Evolutionary conservation across 2,888 invertebrate species (phyloP).

Genomic region (Siphonodentalium dalli): DNA sequence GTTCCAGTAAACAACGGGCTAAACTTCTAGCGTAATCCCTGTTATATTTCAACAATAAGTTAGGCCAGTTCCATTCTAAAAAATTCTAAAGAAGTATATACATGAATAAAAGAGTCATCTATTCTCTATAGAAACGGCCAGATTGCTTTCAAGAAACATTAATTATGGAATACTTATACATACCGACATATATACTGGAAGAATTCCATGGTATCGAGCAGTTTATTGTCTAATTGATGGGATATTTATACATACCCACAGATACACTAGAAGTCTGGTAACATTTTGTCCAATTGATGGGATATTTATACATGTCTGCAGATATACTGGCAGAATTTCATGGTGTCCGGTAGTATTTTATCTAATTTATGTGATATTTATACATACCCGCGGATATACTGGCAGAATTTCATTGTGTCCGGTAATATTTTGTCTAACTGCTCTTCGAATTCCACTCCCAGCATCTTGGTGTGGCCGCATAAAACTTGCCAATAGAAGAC

Average conservation of each 20-base stretch:
- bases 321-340: conserved; percentile 52
- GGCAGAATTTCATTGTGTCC: conserved; percentile 76
- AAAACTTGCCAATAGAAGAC: conserved; percentile 74
- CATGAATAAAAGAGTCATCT: too few relatives aligned
- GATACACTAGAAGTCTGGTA: too few relatives aligned
- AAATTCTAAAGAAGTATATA: too few relatives aligned
- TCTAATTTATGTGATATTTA: neutral
- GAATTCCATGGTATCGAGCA: neutral
- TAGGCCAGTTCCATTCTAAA: too few relatives aligned
- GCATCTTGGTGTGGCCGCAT: conserved; percentile 67
- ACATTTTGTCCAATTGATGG: neutral
- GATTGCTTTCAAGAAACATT: too few relatives aligned
- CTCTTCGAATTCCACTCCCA: conserved; percentile 67
- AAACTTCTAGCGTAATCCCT: too few relatives aligned
- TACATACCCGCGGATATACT: conserved; percentile 76
- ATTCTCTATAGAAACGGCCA: too few relatives aligned
- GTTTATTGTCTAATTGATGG: neutral
- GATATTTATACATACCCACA: too few relatives aligned
- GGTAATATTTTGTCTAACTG: conserved; percentile 72
- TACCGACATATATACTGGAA: too few relatives aligned
- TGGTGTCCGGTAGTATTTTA: conserved; percentile 34
- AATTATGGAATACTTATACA: too few relatives aligned
- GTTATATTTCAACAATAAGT: too few relatives aligned
- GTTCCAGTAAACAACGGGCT: too few relatives aligned
- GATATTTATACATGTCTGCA: neutral